phyloP scores from a whole-genome alignment of 2,888 invertebrate genomes.

The Thalpophila matura region DNA sequence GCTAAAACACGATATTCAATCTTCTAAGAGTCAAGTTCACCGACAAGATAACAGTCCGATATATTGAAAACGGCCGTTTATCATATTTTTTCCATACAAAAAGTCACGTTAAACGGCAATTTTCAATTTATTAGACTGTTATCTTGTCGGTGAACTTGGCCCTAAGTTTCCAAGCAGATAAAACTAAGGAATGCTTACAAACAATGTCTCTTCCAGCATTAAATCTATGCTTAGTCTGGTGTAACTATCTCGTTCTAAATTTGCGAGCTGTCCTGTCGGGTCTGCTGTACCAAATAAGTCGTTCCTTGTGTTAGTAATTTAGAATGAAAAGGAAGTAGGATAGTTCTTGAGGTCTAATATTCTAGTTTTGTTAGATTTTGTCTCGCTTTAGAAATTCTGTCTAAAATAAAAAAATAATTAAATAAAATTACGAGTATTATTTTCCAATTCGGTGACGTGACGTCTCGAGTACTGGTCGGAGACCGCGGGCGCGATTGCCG shows the following conservation, averaged over 20 bases:
- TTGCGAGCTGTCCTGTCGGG: constrained; percentile 25
- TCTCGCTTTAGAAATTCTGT: background rate
- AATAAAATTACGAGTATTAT: too few species aligned
- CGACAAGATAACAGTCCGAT: too few species aligned
- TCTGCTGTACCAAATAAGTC: constrained; percentile 44
- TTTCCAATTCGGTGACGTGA: too few species aligned
- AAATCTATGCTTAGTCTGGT: constrained; percentile 26
- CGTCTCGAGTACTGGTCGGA: too few species aligned
- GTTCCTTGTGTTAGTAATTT: constrained; percentile 51
- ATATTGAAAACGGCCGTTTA: too few species aligned
- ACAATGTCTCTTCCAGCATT: constrained; percentile 44
- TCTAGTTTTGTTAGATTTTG: constrained; percentile 12
- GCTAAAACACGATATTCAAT: constrained; percentile 25
- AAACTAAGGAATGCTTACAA: constrained; percentile 9
- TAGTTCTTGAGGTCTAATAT: background rate
- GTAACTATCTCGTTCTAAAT: constrained; percentile 46
- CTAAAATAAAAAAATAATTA: background rate
- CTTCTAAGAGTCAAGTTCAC: too few species aligned
- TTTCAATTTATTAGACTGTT: too few species aligned
- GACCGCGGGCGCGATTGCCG: too few species aligned
- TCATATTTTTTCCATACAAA: too few species aligned
- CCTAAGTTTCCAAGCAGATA: constrained; percentile 12
- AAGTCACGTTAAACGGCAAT: too few species aligned
- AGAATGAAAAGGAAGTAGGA: constrained; percentile 12
- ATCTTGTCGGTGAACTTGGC: too few species aligned